Conservation (phyloP, 2,113 vertebrate genomes). For the Rhegmatorhina hoffmannsi region DNA sequence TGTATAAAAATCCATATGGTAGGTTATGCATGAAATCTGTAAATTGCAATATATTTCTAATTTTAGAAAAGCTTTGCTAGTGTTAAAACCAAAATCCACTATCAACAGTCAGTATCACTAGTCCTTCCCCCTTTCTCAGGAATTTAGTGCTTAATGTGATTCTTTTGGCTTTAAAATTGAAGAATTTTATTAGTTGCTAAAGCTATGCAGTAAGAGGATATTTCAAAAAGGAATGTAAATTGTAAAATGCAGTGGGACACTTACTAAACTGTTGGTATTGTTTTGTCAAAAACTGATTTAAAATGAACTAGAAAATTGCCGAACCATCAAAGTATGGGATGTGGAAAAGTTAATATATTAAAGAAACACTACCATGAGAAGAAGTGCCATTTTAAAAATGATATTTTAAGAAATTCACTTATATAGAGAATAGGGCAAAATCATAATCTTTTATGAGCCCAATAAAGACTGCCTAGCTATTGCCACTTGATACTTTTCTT, state of each 20-base stretch:
- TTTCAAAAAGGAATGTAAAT: constrained; percentile 34
- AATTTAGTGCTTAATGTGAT: constrained; percentile 24
- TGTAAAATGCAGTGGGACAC: constrained; percentile 46
- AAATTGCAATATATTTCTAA: background rate
- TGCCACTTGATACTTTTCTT: constrained; percentile 41
- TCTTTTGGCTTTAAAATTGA: constrained; percentile 52
- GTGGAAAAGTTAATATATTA: constrained; percentile 59
- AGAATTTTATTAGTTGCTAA: constrained; percentile 45
- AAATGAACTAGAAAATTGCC: constrained; percentile 57
- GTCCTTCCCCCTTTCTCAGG: background rate
- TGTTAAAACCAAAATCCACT: background rate
- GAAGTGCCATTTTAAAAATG: constrained; percentile 37
- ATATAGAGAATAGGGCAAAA: constrained; percentile 55
- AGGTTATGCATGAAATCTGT: background rate
- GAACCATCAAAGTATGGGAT: constrained; percentile 28
- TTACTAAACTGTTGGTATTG: constrained; percentile 42
- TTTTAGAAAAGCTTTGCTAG: background rate
- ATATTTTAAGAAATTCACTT: constrained; percentile 69
- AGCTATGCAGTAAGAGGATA: constrained; percentile 33
- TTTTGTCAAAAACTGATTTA: constrained; percentile 62
- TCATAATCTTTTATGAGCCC: constrained; percentile 56
- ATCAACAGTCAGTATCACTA: background rate
- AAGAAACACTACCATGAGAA: constrained; percentile 53
- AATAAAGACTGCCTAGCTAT: constrained; percentile 52
- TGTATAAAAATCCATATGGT: background rate